A percentile compares a stretch with the other conserved stretches of the same genome.
These are phyloP conservation scores for Pseudanteris insignis DNA, from an alignment of 2,888 invertebrate genomes.

Conservation along the genomic window DNA sequence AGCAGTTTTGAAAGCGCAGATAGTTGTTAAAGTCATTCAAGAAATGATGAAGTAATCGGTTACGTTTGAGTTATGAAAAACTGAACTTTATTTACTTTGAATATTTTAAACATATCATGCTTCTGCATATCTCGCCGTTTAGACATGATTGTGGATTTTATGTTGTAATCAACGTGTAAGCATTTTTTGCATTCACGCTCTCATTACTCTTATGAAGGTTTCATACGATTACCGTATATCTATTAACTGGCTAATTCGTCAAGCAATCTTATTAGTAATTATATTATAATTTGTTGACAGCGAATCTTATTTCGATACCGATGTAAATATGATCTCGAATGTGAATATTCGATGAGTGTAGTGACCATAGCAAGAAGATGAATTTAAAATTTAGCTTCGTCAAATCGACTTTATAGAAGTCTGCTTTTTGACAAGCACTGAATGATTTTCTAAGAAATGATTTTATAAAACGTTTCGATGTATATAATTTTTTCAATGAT, in stretches of 20 bases:
- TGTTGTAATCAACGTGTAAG: slow-evolving; percentile 50
- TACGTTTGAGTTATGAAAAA: neutral
- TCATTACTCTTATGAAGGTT: slow-evolving; percentile 61
- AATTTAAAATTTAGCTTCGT: no score
- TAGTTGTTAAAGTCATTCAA: no score
- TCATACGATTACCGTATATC: slow-evolving; percentile 41
- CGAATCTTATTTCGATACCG: slow-evolving; percentile 3
- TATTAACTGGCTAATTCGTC: slow-evolving; percentile 41
- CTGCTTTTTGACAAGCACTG: no score
- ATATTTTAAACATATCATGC: slow-evolving; percentile 14
- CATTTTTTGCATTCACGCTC: slow-evolving; percentile 62
- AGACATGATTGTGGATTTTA: slow-evolving; percentile 36
- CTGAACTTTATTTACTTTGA: slow-evolving; percentile 6
- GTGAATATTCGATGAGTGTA: no score
- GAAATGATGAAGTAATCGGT: neutral
- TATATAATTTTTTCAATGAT: no score
- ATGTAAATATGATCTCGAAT: no score
- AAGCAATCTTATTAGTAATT: slow-evolving; percentile 34
- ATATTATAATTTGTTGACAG: slow-evolving; percentile 21
- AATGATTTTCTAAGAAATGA: no score
- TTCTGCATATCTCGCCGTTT: slow-evolving; percentile 18
- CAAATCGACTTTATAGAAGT: no score
- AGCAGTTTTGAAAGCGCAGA: no score
- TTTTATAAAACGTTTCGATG: no score
- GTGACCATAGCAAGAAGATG: no score